Evolutionary conservation across 64 coral and sea anemone species (phyloP).

Genomic region (Orbicella faveolata): DNA sequence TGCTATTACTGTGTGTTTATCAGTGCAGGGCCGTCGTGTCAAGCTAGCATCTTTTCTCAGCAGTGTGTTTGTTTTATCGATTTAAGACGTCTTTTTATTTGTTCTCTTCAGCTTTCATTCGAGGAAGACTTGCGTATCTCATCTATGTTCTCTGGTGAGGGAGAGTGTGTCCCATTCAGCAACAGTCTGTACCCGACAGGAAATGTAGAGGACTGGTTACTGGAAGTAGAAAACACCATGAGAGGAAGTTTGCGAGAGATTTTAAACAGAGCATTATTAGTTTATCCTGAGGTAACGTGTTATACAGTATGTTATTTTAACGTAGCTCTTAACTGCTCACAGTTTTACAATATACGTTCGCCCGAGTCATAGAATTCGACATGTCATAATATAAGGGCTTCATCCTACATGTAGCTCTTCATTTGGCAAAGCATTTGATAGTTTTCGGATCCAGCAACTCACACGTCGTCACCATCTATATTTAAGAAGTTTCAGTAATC

Average conservation of each 20-base stretch:
- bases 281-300: slow-evolving; percentile 53
- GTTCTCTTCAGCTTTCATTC: slow-evolving; percentile 69
- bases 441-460: too few species aligned
- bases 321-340: neutral
- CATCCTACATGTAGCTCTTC: too few species aligned
- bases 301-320: neutral
- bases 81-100: neutral
- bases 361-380: too few species aligned
- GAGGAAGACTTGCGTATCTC: slow-evolving; percentile 98
- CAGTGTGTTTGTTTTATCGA: neutral
- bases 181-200: slow-evolving; percentile 86
- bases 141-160: slow-evolving; percentile 96
- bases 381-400: too few species aligned
- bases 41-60: too few species aligned
- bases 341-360: neutral
- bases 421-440: too few species aligned
- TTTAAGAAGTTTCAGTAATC: too few species aligned
- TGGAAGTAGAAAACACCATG: slow-evolving; percentile 98
- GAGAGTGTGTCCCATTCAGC: slow-evolving; percentile 90
- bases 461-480: too few species aligned
- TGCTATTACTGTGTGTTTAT: too few species aligned
- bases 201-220: slow-evolving; percentile 97
- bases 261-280: slow-evolving; percentile 67
- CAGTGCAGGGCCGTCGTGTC: too few species aligned
- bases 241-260: slow-evolving; percentile 82